A percentile compares a stretch with the other conserved stretches of the same genome.
Evolutionary conservation across 2,888 invertebrate species (phyloP).

Genomic region (Blastobasis adustella): DNA sequence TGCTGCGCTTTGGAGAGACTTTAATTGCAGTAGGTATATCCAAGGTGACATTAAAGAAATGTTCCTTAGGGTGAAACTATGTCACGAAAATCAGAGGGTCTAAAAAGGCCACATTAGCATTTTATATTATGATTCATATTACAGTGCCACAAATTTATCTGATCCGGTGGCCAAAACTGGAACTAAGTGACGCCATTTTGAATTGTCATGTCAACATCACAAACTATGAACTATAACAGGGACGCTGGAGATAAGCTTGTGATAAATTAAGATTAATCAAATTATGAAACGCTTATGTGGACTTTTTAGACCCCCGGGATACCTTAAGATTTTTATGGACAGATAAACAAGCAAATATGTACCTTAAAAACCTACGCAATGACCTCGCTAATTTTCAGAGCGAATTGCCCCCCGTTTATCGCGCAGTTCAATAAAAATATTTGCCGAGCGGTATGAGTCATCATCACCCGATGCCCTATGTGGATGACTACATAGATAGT

Average conservation of each 20-base stretch:
- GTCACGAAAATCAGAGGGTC: conserved; percentile 13
- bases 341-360: not conserved
- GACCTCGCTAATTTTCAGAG: conserved; percentile 17
- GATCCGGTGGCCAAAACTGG: no score
- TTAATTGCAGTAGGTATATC: conserved; percentile 20
- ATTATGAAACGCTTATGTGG: no score
- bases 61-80: conserved; percentile 25
- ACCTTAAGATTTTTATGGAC: conserved; percentile 28
- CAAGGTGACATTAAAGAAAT: conserved; percentile 26
- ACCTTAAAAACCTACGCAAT: conserved; percentile 11
- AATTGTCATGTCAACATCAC: conserved; percentile 15
- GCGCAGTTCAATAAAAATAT: conserved; percentile 19
- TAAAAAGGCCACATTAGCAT: no score
- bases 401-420: conserved; percentile 14
- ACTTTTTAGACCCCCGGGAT: no score
- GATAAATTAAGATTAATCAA: no score
- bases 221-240: no score
- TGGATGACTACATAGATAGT: conserved; percentile 22
- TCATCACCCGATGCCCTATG: conserved; percentile 11
- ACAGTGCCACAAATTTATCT: no score
- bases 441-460: conserved; percentile 8
- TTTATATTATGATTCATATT: no score
- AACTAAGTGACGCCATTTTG: no score
- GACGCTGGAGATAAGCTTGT: no score
- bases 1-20: conserved; percentile 34